A percentile compares a stretch with the other conserved stretches of the same genome.
Evolutionary conservation across 2,888 invertebrate species (phyloP).

Genomic region (Leptura quadrifasciata): DNA sequence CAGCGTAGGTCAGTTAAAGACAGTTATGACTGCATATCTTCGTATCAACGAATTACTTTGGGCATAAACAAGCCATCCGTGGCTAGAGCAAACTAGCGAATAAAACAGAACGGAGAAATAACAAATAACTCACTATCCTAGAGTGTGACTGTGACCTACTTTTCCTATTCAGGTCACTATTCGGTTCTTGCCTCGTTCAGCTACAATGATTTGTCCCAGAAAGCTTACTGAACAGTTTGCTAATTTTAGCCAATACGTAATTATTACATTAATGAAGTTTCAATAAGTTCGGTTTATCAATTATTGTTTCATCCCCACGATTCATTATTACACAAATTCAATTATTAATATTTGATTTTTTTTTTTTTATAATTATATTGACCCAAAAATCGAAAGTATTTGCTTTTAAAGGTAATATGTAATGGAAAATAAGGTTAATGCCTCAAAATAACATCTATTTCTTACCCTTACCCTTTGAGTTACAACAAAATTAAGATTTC

Average conservation of each 20-base stretch:
- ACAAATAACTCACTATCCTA: conserved; percentile 64
- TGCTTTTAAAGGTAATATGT: background rate
- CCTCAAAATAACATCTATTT: too few relatives aligned
- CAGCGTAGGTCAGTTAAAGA: background rate
- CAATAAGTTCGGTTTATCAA: conserved; percentile 11
- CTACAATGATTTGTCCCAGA: conserved; percentile 69
- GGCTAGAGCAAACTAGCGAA: conserved; percentile 33
- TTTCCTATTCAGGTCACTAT: conserved; percentile 72
- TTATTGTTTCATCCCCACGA: conserved; percentile 9
- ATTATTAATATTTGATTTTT: background rate
- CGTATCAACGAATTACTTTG: conserved; percentile 14
- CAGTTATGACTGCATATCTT: background rate
- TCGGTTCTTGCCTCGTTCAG: conserved; percentile 68
- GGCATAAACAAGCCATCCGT: conserved; percentile 28
- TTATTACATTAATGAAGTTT: conserved; percentile 47
- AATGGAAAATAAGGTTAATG: too few relatives aligned
- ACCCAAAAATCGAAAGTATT: background rate
- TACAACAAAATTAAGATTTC: too few relatives aligned
- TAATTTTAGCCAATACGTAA: conserved; percentile 59
- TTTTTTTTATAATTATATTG: background rate
- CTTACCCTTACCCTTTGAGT: too few relatives aligned
- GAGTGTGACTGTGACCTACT: conserved; percentile 72
- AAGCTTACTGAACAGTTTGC: conserved; percentile 62
- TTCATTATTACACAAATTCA: conserved; percentile 11
- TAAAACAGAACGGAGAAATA: conserved; percentile 54